Evolutionary conservation across 2,113 vertebrate genomes (phyloP).

Genomic region (Cinclus mexicanus): DNA sequence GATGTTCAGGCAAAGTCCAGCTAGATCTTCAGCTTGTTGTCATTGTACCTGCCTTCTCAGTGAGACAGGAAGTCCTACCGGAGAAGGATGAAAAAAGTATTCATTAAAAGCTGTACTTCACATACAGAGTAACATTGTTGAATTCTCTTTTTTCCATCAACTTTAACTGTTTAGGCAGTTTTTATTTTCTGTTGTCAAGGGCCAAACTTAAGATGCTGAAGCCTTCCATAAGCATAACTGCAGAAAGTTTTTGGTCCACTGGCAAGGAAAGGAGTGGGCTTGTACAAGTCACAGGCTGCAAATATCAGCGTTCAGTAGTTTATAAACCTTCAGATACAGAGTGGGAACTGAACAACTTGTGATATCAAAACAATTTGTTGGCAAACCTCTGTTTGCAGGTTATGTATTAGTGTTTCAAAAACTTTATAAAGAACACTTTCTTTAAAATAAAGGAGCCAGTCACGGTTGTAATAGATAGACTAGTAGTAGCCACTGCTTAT

Average conservation of each 20-base stretch:
- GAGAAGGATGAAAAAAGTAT: not conserved
- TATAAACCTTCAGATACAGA: not conserved
- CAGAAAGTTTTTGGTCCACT: not conserved
- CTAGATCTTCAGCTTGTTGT: not conserved
- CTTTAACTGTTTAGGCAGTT: not conserved
- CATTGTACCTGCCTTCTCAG: not conserved
- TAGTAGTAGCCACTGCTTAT: not conserved
- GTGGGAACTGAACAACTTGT: not conserved
- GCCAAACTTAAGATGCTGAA: not conserved
- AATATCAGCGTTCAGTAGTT: not conserved
- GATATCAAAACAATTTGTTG: not conserved
- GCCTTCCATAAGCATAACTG: not conserved
- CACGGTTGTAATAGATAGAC: not conserved
- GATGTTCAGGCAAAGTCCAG: not conserved
- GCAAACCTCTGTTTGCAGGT: not conserved
- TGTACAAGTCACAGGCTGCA: not conserved
- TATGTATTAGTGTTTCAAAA: not conserved
- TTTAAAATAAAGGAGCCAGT: not conserved
- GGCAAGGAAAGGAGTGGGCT: not conserved
- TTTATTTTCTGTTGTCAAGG: not conserved
- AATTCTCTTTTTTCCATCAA: not conserved
- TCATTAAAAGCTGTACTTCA: not conserved
- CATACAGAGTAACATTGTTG: not conserved
- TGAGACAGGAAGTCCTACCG: not conserved
- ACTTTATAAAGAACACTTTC: not conserved